phyloP scores from a whole-genome alignment of 2,113 vertebrate genomes.

The Castor canadensis region DNA sequence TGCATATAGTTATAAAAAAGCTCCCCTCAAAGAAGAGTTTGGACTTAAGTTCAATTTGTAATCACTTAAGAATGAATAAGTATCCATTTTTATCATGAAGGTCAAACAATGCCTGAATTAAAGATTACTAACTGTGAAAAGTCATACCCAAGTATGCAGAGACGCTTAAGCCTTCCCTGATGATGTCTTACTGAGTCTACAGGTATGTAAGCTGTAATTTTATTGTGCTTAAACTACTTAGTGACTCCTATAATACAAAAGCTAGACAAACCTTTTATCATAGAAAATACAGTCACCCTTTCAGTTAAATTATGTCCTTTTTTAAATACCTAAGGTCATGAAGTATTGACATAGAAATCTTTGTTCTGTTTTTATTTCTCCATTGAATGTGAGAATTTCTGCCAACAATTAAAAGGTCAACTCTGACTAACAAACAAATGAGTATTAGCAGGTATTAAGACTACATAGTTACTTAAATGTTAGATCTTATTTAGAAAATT shows the following conservation, averaged over 20 bases:
- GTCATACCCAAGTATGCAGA: background rate
- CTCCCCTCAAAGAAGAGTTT: background rate
- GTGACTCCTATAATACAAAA: background rate
- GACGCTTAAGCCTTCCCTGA: background rate
- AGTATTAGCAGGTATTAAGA: background rate
- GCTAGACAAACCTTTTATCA: background rate
- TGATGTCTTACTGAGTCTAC: background rate
- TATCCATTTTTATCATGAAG: slow-evolving; percentile 41
- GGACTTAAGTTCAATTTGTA: background rate
- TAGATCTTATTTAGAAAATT: slow-evolving; percentile 32
- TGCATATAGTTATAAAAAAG: background rate
- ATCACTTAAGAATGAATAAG: background rate
- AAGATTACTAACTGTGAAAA: slow-evolving; percentile 51
- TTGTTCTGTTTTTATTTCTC: background rate
- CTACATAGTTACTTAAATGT: background rate
- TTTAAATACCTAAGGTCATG: background rate
- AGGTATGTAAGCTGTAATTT: background rate
- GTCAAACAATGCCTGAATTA: slow-evolving; percentile 30
- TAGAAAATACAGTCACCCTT: background rate
- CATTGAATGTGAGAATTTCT: background rate
- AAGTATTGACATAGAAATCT: background rate
- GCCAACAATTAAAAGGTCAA: background rate
- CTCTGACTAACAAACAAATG: background rate
- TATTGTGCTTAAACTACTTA: slow-evolving; percentile 23
- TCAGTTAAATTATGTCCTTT: background rate